Evolutionary conservation across 2,797 vertebrate species (phyloP), one percentile per base, ranked within the genome.

Genomic region (Thaleichthys pacificus): DNA sequence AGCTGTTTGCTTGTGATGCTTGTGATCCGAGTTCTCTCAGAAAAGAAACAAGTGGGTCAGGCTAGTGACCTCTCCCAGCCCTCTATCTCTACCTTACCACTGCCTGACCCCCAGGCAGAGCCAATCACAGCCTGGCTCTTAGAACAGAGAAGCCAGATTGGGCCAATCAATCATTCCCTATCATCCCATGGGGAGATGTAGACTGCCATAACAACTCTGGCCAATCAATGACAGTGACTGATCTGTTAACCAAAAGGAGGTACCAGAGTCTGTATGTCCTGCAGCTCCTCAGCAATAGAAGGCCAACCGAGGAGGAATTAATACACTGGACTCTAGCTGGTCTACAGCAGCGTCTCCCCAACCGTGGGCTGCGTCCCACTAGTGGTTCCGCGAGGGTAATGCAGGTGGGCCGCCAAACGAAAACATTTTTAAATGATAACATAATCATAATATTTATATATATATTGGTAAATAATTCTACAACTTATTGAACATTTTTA

Each of bases 101-200:
- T 58, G 54, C 11, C 8, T 56, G 38, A 64, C n/a, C 17, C 17
- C 5, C 62, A 21, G 62, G 38, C 62, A 4, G 62, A 64, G n/a
- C 3, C 21, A 38, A 35, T 64, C 38, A 0, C 58, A 61, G 22
- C 22, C 15, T 22, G 58, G 58, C 26, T 61, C 30, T 38, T 63
- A 24, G 49, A 58, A 8, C 32, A 17, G 9, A 21, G n/a, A 71
- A 71, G 35, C 69, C 17, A 63, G 70, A 58, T 73, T 66, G 68
- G 63, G 58, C 8, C 2, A 69, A 61, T 47, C 71, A 30, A 70
- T 79, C 73, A 76, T 49, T 81, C 74, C 69, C 22, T 64, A 68
- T 77, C 63, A 64, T 61, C 26, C 81, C 74, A 58, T n/a, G 30
- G 81, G 78, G 76, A 82, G 82, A 83, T 85, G 61, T 64, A 11